These are phyloP conservation scores for Paedocypris sp. DNA, from an alignment of 2,113 vertebrate species.

Conservation along the genomic window DNA sequence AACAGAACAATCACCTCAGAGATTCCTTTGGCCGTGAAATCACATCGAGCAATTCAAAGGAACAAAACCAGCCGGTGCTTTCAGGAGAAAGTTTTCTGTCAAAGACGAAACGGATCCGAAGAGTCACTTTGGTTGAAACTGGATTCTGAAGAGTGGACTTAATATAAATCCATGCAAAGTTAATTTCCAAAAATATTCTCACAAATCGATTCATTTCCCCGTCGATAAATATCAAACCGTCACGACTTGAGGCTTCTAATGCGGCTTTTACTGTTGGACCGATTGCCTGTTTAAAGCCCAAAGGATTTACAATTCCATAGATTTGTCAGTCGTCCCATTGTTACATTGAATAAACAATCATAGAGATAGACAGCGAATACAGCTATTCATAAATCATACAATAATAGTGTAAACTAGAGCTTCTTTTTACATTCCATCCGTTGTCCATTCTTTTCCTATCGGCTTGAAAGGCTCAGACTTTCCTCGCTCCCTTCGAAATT, in stretches of 20 bases:
- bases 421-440: conserved; percentile 13
- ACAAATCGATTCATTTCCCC: neutral
- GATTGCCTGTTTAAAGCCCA: conserved; percentile 7
- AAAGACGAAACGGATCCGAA: neutral
- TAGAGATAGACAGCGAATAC: conserved; percentile 22
- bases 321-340: neutral
- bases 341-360: neutral
- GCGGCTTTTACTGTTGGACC: neutral
- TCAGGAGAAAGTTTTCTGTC: neutral
- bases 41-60: conserved; percentile 15
- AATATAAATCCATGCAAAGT: neutral
- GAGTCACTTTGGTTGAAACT: neutral
- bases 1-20: conserved; percentile 21
- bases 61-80: neutral
- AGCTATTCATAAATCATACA: conserved; percentile 10
- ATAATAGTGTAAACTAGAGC: conserved; percentile 2
- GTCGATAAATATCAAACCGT: neutral
- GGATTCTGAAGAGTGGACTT: neutral
- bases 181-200: neutral
- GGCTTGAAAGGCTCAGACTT: too few species aligned
- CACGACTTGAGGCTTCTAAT: neutral
- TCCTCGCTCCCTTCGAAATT: too few species aligned
- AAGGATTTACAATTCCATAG: neutral
- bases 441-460: neutral
- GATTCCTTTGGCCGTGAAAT: conserved; percentile 18